Conservation (phyloP, 2,113 vertebrate genomes). For the Prolemur simus region DNA sequence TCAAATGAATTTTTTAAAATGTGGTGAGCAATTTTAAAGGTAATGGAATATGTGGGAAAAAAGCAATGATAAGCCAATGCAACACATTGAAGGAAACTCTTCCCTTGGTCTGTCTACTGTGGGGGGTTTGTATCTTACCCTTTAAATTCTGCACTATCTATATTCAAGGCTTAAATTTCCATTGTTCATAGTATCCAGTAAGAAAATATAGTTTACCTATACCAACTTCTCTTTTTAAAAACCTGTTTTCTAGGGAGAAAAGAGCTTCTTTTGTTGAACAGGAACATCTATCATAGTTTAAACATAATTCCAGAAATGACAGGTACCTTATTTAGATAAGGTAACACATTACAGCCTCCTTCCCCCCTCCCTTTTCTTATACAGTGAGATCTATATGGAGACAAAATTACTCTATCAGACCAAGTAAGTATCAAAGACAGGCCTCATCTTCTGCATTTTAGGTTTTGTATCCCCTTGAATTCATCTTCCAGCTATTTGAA, state of each 20-base stretch:
- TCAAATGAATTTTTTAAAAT: neutral
- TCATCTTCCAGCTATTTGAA: constrained; percentile 80
- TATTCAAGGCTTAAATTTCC: neutral
- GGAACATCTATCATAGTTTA: constrained; percentile 85
- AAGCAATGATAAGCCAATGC: neutral
- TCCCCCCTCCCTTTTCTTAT: constrained; percentile 73
- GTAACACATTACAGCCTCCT: constrained; percentile 82
- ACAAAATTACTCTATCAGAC: constrained; percentile 86
- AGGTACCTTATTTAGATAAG: constrained; percentile 87
- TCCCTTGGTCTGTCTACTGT: neutral
- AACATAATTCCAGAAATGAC: constrained; percentile 84
- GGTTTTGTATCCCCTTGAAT: constrained; percentile 82
- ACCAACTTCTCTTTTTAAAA: constrained; percentile 66
- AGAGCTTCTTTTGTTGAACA: constrained; percentile 74
- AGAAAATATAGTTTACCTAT: constrained; percentile 58
- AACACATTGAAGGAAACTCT: neutral
- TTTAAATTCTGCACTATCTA: neutral
- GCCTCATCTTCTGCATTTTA: constrained; percentile 80
- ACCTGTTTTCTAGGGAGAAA: constrained; percentile 63
- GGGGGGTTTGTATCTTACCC: neutral
- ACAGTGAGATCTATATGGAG: constrained; percentile 80
- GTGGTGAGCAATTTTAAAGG: neutral
- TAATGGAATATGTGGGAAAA: neutral
- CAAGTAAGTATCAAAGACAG: constrained; percentile 86
- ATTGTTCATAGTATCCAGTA: constrained; percentile 47